Base-by-base conservation (phyloP, 2,797 vertebrate genomes). In the Periophthalmus magnuspinnatus region DNA sequence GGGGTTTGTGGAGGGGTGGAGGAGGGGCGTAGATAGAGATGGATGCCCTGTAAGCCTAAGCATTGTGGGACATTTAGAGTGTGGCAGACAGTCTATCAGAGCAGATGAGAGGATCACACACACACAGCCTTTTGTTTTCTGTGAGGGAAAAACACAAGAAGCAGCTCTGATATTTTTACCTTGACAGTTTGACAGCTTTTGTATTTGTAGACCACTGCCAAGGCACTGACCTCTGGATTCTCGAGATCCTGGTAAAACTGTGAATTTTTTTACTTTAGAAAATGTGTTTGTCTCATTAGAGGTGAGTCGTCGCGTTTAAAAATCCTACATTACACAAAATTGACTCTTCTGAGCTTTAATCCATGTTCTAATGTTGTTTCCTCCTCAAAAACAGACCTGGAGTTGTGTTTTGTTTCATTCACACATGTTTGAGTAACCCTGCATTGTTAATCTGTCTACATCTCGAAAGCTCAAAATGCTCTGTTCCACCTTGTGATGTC, bases 81-180 rank as follows among this genome's bases (percentile, higher is more conserved):
- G 32, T 60, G 81, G 82, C 84, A 87, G 82, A 38, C 78, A 80
- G 84, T 87, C 86, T 84, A 81, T 89, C 88, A 87, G 72, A 65
- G 7, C 5, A 69, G 78, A 84, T 84, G 79, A 81, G 81, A 83
- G 81, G 83, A 88, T 83, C 76, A 79, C 79, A 80, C 72, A 62
- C 54, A 61, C 81, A 80, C 71, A 82, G 83, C 79, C 81, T 85
- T 89, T 83, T 80, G 66, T 84, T 67, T 66, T 22, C 28, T 21
- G 33, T 65, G 19, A 17, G 45, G 50, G 63, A 65, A 45, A 33
- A 65, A 65, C 32, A 22, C 50, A 38, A n/a, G 33, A 19, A 28
- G 24, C 45, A 50, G 19, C 14, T 8, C 22, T 5, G 8, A 16
- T 6, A 5, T 65, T 65, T 65, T 13, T 28, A 2, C 6, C 14